These are phyloP conservation scores for Paradisaea rubra DNA, from an alignment of 2,113 vertebrate genomes.

Conservation along the genomic window DNA sequence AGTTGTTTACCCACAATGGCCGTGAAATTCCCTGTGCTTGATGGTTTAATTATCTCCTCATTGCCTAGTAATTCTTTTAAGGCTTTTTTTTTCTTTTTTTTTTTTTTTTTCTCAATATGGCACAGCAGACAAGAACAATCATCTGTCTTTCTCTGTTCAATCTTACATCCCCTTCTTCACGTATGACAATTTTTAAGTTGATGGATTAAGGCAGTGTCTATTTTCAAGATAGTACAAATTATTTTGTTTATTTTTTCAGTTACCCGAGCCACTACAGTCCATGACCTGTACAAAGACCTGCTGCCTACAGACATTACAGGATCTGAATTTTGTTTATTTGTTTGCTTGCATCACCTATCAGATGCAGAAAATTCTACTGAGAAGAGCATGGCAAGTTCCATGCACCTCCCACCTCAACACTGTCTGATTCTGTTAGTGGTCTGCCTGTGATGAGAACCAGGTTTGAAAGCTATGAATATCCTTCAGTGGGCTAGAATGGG, in stretches of 20 bases:
- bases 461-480: slow-evolving; percentile 1
- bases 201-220: neutral
- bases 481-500: neutral
- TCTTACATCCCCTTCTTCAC: neutral
- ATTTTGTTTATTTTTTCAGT: neutral
- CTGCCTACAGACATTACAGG: neutral
- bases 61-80: slow-evolving; percentile 22
- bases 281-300: neutral
- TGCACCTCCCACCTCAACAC: neutral
- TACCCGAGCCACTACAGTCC: neutral
- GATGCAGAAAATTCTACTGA: neutral
- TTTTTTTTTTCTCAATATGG: neutral
- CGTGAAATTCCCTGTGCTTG: neutral
- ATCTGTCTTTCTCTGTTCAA: neutral
- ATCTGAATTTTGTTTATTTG: neutral
- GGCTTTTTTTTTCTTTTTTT: neutral
- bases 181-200: neutral
- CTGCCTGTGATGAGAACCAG: neutral
- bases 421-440: neutral
- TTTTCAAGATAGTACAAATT: neutral
- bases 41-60: slow-evolving; percentile 33
- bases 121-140: neutral
- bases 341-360: neutral
- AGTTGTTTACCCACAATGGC: slow-evolving; percentile 29
- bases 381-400: neutral